Percentiles rank a stretch among this genome's conserved stretches.
Evolutionary conservation across 2,113 vertebrate species (phyloP).

Genomic region (Benitochromis conjunctus): DNA sequence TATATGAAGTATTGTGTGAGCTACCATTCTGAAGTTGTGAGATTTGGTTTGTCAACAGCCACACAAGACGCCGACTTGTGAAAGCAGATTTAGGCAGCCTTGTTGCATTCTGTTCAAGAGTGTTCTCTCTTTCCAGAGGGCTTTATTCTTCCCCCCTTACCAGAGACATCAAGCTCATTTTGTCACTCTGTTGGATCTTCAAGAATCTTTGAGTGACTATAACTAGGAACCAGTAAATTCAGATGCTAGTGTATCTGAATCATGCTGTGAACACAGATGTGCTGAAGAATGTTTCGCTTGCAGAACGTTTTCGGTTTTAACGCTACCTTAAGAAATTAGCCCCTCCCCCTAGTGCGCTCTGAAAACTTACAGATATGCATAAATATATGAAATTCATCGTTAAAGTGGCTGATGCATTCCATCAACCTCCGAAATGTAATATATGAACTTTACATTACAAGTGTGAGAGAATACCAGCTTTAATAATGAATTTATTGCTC

Average conservation of each 20-base stretch:
- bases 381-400: not conserved
- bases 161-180: not conserved
- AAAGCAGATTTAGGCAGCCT: not conserved
- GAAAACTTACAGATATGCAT: not conserved
- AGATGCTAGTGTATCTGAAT: not conserved
- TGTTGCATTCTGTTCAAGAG: not conserved
- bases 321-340: not conserved
- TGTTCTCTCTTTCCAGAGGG: not conserved
- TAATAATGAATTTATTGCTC: not conserved
- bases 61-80: fast-evolving
- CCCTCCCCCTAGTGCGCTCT: fast-evolving
- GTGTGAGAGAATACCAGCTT: not conserved
- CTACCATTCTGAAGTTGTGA: not conserved
- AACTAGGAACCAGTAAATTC: not conserved
- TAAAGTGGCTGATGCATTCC: not conserved
- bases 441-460: not conserved
- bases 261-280: not conserved
- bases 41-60: not conserved
- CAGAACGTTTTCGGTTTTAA: not conserved
- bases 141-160: not conserved
- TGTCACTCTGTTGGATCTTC: not conserved
- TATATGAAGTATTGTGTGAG: not conserved
- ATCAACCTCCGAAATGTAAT: not conserved
- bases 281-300: not conserved
- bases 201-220: not conserved